Evolutionary conservation across 2,113 vertebrate genomes (phyloP), one percentile per base, ranked within the genome.

Genomic region (Sorex araneus): DNA sequence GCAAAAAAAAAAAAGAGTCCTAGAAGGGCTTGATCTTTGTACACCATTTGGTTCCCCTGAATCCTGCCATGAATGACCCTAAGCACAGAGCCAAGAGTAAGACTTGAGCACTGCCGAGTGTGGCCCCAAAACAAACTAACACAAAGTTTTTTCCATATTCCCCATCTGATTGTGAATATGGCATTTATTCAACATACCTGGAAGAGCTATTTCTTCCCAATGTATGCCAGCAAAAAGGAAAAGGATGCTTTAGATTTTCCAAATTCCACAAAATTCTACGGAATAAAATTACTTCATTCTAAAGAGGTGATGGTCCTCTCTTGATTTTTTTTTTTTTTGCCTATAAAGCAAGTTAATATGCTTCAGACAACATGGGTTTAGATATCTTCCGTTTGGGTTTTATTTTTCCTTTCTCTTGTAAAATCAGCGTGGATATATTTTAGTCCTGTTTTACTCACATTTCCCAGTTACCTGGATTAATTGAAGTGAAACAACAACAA

Each of bases 391-490:
- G 16, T 82, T 73, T 91, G 64, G 43, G 4, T 73, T 76, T 11
- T 82, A 30, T 81, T 69, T 54, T 83, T 23, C 69, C 70, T 93
- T 30, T 21, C 87, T 93, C 92, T 94, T 64, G 15, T 81, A 67
- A 89, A 91, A 67, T 95, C 92, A 93, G 67, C 28, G 92, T 85
- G 93, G 86, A 89, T 90, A 34, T 79, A 69, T 64, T 64, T 75
- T 9, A 87, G 71, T 84, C 88, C 89, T 32, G 25, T 84, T 28
- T 95, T 76, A 57, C 80, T 87, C 87, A 77, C n/a, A 67, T 93
- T 82, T 95, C 90, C 83, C 80, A 93, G 90, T 74, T 84, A 95
- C 83, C 64, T 87, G 73, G 69, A 93, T 90, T 95, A 89, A 96
- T 75, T 92, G 92, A 94, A 89, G 86, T 83, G 93, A 95, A 60